Evolutionary conservation across 1,140 invertebrate species (phyloP).

Genomic region (Drosophila miranda): DNA sequence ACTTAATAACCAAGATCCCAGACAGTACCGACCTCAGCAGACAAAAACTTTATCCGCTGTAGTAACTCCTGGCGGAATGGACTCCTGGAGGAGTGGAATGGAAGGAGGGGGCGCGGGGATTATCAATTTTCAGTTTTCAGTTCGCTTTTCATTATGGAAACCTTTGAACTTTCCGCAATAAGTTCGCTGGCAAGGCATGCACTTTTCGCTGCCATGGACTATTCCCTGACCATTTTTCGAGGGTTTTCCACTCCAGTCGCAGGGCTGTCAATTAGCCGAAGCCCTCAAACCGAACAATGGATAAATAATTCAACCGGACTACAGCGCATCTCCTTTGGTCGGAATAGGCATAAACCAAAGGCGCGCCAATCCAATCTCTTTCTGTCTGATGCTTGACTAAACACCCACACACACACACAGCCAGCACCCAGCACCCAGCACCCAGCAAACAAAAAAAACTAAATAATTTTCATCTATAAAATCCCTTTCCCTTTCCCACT

Average conservation of each 20-base stretch:
- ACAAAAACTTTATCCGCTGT: constrained; percentile 66
- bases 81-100: too few relatives aligned
- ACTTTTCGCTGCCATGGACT: constrained; percentile 39
- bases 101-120: constrained; percentile 12
- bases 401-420: constrained; percentile 19
- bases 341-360: constrained; percentile 50
- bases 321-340: constrained; percentile 58
- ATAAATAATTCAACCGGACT: constrained; percentile 71
- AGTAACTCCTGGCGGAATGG: constrained; percentile 14
- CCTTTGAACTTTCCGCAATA: constrained; percentile 71
- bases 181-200: constrained; percentile 56
- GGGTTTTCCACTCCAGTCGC: too few relatives aligned
- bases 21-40: constrained; percentile 18
- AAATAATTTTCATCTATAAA: constrained; percentile 45
- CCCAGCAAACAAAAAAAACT: constrained; percentile 1
- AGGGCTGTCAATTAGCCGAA: constrained; percentile 58
- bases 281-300: constrained; percentile 36
- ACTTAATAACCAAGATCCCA: constrained; percentile 68
- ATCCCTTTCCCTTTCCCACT: constrained; percentile 22
- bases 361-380: constrained; percentile 51
- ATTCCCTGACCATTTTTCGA: neutral
- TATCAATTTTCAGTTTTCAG: constrained; percentile 73
- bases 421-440: neutral
- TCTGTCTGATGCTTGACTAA: constrained; percentile 38
- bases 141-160: constrained; percentile 63